Conservation (phyloP, 1,140 invertebrate species). For the Drosophila erecta region DNA sequence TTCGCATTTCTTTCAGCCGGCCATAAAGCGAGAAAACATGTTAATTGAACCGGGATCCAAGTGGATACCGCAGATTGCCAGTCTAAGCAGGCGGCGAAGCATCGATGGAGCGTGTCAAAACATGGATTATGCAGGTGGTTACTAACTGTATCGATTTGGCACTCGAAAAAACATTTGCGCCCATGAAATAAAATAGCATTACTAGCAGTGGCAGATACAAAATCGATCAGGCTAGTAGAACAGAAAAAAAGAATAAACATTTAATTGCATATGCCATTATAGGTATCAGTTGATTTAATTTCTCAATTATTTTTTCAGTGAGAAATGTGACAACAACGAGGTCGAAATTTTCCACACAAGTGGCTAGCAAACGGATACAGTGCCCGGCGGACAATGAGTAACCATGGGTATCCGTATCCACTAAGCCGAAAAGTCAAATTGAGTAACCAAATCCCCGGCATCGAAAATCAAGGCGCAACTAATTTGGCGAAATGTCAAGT, state of each 20-base stretch:
- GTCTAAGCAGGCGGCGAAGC: conserved; percentile 22
- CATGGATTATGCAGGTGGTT: conserved; percentile 35
- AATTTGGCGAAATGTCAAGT: conserved; percentile 59
- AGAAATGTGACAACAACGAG: background rate
- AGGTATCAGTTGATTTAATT: no score
- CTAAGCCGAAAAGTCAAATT: conserved; percentile 9
- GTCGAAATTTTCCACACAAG: background rate
- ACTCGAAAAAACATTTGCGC: background rate
- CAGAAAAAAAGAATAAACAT: no score
- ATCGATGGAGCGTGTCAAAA: conserved; percentile 31
- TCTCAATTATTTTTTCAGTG: background rate
- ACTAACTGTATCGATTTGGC: conserved; percentile 15
- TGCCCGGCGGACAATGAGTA: background rate
- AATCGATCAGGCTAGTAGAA: no score
- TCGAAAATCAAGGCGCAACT: conserved; percentile 58
- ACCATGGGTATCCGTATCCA: background rate
- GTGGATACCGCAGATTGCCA: conserved; percentile 13
- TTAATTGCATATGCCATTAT: no score
- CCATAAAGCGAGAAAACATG: conserved; percentile 70
- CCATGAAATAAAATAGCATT: no score
- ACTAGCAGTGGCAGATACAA: no score
- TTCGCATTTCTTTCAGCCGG: conserved; percentile 52
- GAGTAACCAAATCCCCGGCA: conserved; percentile 18
- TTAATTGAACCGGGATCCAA: conserved; percentile 65
- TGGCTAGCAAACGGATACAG: conserved; percentile 27